phyloP scores from a whole-genome alignment of 2,797 vertebrate genomes.

The Artibeus jamaicensis region DNA sequence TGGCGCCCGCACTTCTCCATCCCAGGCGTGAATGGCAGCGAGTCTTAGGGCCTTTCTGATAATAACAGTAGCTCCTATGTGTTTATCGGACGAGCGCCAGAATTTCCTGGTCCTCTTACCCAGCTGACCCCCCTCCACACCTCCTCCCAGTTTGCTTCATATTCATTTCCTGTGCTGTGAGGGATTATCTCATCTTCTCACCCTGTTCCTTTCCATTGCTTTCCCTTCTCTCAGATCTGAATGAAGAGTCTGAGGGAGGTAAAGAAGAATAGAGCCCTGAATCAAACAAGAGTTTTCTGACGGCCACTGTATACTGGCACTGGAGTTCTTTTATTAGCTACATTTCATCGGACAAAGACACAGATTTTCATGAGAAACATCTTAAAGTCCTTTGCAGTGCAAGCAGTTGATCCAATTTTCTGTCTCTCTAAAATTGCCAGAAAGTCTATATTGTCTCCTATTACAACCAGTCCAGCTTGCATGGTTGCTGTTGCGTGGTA shows the following conservation, averaged over 20 bases:
- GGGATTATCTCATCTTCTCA: neutral
- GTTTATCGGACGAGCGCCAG: neutral
- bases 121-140: too few species aligned
- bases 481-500: neutral
- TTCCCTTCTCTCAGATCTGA: neutral
- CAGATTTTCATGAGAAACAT: neutral
- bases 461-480: too few species aligned
- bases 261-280: neutral
- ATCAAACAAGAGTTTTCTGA: neutral
- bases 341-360: neutral
- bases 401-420: neutral
- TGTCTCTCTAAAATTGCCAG: neutral
- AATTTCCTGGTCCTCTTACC: neutral
- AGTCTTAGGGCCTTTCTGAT: conserved; percentile 39
- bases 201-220: neutral
- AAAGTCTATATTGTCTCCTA: neutral
- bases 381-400: neutral
- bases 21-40: neutral
- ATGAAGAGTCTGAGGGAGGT: neutral
- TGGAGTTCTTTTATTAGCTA: neutral
- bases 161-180: neutral
- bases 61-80: neutral
- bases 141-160: neutral
- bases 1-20: neutral
- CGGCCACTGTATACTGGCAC: neutral